Percentiles rank a stretch among this genome's conserved stretches.
Conservation (phyloP, 2,888 invertebrate genomes). For the Loripinus fragilis region DNA sequence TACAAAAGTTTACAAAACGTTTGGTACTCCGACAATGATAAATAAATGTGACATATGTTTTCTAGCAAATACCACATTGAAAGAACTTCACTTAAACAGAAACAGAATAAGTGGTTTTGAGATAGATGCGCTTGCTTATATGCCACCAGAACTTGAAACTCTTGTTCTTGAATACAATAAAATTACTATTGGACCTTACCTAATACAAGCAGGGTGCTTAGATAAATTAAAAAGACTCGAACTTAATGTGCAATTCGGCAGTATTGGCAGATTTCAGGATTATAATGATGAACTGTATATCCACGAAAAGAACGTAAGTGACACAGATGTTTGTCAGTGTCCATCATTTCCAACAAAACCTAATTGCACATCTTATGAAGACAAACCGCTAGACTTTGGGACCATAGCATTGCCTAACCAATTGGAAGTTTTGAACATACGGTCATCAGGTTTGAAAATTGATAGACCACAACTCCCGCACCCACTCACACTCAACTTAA, state of each 20-base stretch:
- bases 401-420: background rate
- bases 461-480: background rate
- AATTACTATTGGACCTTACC: constrained; percentile 42
- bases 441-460: background rate
- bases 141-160: constrained; percentile 29
- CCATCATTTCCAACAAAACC: background rate
- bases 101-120: constrained; percentile 36
- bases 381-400: background rate
- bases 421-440: background rate
- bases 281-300: constrained; percentile 9
- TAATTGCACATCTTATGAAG: background rate
- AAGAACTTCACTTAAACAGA: constrained; percentile 29
- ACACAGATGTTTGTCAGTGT: background rate
- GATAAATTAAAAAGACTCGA: background rate
- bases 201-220: constrained; percentile 35
- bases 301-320: background rate
- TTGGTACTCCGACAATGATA: constrained; percentile 32
- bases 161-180: constrained; percentile 34
- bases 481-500: background rate
- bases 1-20: constrained; percentile 35
- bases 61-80: constrained; percentile 40
- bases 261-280: background rate
- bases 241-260: constrained; percentile 11
- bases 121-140: constrained; percentile 23
- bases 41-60: constrained; percentile 37